Percentiles rank a stretch among this genome's conserved stretches.
Evolutionary conservation across 2,888 invertebrate genomes (phyloP).

Genomic region (Hydroisotoma schaefferi): DNA sequence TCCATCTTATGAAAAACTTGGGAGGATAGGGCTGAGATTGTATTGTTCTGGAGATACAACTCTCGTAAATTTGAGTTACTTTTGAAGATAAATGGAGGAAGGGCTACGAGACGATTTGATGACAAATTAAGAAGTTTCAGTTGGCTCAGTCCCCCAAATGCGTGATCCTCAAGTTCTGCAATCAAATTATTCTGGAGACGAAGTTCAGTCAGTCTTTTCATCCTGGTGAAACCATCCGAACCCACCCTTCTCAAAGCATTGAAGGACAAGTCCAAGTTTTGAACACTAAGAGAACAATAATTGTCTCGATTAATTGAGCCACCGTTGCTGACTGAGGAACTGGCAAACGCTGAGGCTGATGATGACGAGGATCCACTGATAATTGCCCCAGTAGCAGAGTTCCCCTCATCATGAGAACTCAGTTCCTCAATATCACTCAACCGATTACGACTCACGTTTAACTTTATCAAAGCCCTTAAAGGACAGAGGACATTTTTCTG

Average conservation of each 20-base stretch:
- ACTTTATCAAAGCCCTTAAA: slow-evolving; percentile 70
- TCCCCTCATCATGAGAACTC: slow-evolving; percentile 55
- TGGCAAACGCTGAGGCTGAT: slow-evolving; percentile 39
- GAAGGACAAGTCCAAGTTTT: slow-evolving; percentile 72
- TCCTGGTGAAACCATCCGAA: slow-evolving; percentile 67
- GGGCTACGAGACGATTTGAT: slow-evolving; percentile 73
- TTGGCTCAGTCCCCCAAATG: slow-evolving; percentile 72
- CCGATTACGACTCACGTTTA: slow-evolving; percentile 81
- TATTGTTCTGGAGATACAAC: slow-evolving; percentile 73
- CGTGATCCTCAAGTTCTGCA: slow-evolving; percentile 71
- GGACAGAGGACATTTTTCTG: slow-evolving; percentile 69
- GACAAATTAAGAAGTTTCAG: slow-evolving; percentile 80
- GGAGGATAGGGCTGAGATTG: slow-evolving; percentile 73
- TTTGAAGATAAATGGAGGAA: slow-evolving; percentile 61
- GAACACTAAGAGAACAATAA: slow-evolving; percentile 63
- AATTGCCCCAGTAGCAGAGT: too few species aligned
- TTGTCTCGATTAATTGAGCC: slow-evolving; percentile 12
- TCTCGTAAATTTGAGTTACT: slow-evolving; percentile 64
- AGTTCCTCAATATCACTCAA: slow-evolving; percentile 72
- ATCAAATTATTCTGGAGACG: slow-evolving; percentile 80
- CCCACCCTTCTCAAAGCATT: slow-evolving; percentile 66
- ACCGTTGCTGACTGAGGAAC: background rate
- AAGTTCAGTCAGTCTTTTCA: slow-evolving; percentile 74
- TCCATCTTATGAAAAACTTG: slow-evolving; percentile 53
- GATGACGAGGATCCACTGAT: slow-evolving; percentile 7